Percentiles rank a stretch among this genome's conserved stretches.
Conservation (phyloP, 1,140 invertebrate genomes). For the Drosophila bocki region DNA sequence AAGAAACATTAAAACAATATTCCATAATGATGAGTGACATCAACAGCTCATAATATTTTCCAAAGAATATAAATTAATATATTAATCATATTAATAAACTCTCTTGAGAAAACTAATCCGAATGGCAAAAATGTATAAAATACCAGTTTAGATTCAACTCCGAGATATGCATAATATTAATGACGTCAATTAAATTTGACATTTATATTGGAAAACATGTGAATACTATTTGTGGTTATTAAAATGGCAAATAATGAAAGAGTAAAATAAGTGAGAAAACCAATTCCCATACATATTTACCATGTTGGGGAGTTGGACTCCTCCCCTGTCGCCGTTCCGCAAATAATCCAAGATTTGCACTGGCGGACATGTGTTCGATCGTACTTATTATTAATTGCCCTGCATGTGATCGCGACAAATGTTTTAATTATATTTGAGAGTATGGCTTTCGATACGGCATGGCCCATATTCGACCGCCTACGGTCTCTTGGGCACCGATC, state of each 20-base stretch:
- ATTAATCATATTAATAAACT: slow-evolving; percentile 13
- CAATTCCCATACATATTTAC: background rate
- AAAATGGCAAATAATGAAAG: background rate
- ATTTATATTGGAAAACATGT: slow-evolving; percentile 14
- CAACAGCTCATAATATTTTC: background rate
- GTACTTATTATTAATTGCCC: slow-evolving; percentile 60
- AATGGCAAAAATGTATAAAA: slow-evolving; percentile 5
- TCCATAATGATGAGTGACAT: background rate
- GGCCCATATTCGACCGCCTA: slow-evolving; percentile 46
- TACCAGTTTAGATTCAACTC: slow-evolving; percentile 15
- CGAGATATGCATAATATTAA: slow-evolving; percentile 13
- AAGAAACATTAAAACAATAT: too few species aligned
- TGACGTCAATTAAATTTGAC: slow-evolving; percentile 19
- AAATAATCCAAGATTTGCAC: background rate
- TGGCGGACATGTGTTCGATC: slow-evolving; percentile 29
- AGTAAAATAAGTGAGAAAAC: background rate
- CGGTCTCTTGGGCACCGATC: slow-evolving; percentile 42
- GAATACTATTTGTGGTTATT: slow-evolving; percentile 3
- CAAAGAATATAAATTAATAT: slow-evolving; percentile 5
- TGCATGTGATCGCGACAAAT: slow-evolving; percentile 63
- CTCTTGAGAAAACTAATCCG: background rate
- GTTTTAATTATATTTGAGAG: slow-evolving; percentile 68
- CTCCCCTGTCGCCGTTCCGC: background rate
- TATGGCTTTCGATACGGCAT: slow-evolving; percentile 42
- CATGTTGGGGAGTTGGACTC: background rate